Evolutionary conservation across 2,113 vertebrate species (phyloP).

Genomic region (Indicator indicator): DNA sequence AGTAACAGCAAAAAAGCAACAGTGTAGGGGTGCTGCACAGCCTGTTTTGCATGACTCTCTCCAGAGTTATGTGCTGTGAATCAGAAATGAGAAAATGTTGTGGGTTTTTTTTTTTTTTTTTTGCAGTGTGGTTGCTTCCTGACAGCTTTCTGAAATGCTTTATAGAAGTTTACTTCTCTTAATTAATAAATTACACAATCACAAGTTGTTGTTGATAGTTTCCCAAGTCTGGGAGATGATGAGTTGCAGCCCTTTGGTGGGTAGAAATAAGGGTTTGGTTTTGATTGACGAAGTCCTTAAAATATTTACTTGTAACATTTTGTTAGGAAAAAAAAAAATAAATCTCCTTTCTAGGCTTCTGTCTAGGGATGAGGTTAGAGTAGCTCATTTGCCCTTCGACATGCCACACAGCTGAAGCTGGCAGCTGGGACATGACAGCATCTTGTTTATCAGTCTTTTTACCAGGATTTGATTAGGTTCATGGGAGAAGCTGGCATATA

Average conservation of each 20-base stretch:
- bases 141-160: background rate
- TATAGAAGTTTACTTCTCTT: background rate
- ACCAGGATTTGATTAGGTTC: background rate
- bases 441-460: conserved; percentile 16
- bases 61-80: conserved; percentile 26
- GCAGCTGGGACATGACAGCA: background rate
- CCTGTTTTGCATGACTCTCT: background rate
- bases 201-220: background rate
- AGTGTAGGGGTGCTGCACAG: background rate
- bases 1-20: background rate
- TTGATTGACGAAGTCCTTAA: background rate
- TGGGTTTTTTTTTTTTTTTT: background rate
- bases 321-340: background rate
- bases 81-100: conserved; percentile 21
- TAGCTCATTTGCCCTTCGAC: background rate
- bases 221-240: background rate
- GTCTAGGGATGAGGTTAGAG: background rate
- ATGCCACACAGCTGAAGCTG: background rate
- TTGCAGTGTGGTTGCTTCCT: background rate
- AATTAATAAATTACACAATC: background rate
- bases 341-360: background rate
- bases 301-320: background rate
- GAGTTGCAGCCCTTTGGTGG: background rate
- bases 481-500: background rate
- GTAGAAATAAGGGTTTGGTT: background rate